These are phyloP conservation scores for Ruditapes philippinarum DNA, from an alignment of 1,140 invertebrate genomes.

Conservation along the genomic window DNA sequence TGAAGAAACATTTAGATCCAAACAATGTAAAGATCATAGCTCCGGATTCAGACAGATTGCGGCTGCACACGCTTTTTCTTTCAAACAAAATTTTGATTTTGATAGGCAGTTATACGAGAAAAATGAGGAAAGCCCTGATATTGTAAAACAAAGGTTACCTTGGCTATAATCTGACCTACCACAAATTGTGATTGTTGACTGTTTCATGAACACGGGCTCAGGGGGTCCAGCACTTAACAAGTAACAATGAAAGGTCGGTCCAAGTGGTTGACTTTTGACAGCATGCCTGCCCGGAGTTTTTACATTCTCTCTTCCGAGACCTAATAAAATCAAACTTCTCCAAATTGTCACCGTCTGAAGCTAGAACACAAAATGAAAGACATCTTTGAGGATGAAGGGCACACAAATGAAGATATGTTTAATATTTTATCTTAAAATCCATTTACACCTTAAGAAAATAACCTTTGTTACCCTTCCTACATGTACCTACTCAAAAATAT, in stretches of 20 bases:
- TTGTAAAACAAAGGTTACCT: background rate
- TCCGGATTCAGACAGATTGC: background rate
- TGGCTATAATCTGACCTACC: background rate
- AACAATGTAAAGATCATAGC: background rate
- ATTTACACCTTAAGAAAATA: too few species aligned
- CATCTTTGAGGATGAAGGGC: constrained; percentile 7
- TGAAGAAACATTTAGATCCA: constrained; percentile 6
- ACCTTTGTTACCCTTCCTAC: too few species aligned
- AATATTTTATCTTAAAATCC: too few species aligned
- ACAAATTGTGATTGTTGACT: background rate
- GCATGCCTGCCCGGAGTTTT: background rate
- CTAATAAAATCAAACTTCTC: background rate
- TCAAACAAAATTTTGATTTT: background rate
- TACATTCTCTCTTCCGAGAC: background rate
- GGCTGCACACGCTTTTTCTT: background rate
- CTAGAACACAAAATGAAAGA: background rate
- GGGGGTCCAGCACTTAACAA: background rate
- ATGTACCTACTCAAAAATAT: too few species aligned
- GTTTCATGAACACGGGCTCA: constrained; percentile 2
- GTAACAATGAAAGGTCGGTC: background rate
- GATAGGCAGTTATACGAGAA: background rate
- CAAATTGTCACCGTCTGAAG: background rate
- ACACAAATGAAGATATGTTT: too few species aligned
- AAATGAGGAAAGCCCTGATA: background rate
- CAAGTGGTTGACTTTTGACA: background rate